Percentiles rank a stretch among this genome's conserved stretches.
Evolutionary conservation across 2,888 invertebrate genomes (phyloP).

Genomic region (Tetrapedia diversipes): DNA sequence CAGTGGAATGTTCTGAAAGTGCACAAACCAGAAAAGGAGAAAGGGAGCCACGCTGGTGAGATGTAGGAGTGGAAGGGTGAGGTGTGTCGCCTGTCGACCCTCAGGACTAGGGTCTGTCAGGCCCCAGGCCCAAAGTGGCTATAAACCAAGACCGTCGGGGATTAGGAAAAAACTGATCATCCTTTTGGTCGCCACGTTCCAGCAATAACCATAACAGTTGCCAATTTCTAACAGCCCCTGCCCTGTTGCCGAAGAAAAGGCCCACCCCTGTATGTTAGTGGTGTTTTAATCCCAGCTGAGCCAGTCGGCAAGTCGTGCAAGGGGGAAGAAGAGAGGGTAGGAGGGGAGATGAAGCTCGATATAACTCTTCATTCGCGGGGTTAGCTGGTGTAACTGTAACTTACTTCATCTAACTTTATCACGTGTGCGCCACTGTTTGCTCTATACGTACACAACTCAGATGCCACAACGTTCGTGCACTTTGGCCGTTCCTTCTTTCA

Average conservation of each 20-base stretch:
- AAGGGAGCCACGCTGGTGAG: too few relatives aligned
- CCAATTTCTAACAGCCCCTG: too few relatives aligned
- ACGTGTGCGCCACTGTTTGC: slow-evolving; percentile 62
- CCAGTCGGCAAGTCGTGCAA: slow-evolving; percentile 75
- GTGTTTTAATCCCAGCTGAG: slow-evolving; percentile 77
- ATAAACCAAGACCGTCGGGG: too few relatives aligned
- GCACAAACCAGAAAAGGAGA: too few relatives aligned
- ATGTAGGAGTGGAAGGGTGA: too few relatives aligned
- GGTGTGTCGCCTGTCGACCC: too few relatives aligned
- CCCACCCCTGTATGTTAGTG: slow-evolving; percentile 54
- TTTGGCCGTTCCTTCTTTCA: slow-evolving; percentile 6
- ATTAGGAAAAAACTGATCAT: too few relatives aligned
- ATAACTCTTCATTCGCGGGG: slow-evolving; percentile 78
- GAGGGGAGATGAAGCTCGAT: slow-evolving; percentile 66
- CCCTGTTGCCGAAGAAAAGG: slow-evolving; percentile 46
- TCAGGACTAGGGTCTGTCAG: too few relatives aligned
- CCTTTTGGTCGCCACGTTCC: too few relatives aligned
- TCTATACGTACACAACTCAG: slow-evolving; percentile 54
- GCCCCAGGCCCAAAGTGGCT: too few relatives aligned
- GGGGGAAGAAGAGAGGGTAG: slow-evolving; percentile 32
- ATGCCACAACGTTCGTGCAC: slow-evolving; percentile 42
- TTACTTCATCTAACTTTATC: slow-evolving; percentile 73
- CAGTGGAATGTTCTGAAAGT: too few relatives aligned
- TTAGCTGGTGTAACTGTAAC: slow-evolving; percentile 75
- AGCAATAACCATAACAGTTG: too few relatives aligned